Evolutionary conservation across 2,888 invertebrate species (phyloP).

Genomic region (Temnothorax unifasciatus): DNA sequence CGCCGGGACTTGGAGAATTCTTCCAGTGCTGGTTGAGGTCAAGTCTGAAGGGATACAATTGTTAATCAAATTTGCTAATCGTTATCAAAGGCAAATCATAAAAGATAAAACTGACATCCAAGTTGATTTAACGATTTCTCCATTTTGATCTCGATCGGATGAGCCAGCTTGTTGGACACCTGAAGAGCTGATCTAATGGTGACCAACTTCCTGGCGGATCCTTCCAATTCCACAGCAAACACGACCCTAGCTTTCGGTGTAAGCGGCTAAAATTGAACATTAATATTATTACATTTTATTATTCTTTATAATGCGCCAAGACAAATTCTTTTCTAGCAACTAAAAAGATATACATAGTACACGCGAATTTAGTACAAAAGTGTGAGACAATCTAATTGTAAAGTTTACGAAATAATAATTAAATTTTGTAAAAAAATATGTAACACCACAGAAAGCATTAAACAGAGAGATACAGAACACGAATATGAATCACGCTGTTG

Average conservation of each 20-base stretch:
- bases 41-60: conserved; percentile 75
- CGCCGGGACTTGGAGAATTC: conserved; percentile 85
- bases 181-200: conserved; percentile 96
- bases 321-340: conserved; percentile 5
- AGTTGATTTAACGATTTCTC: conserved; percentile 88
- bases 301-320: conserved; percentile 1
- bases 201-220: conserved; percentile 97
- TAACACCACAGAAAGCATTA: neutral
- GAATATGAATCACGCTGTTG: no score
- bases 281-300: conserved; percentile 8
- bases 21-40: conserved; percentile 75
- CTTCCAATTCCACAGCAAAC: conserved; percentile 96
- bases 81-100: neutral
- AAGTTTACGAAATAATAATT: neutral
- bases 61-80: neutral
- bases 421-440: neutral
- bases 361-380: neutral
- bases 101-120: conserved; percentile 80
- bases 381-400: neutral
- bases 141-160: conserved; percentile 91
- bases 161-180: conserved; percentile 92
- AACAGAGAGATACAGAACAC: neutral
- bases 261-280: conserved; percentile 71
- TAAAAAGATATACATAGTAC: neutral
- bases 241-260: conserved; percentile 91